Evolutionary conservation across 2,113 vertebrate species (phyloP).

Genomic region (Gulo gulo): DNA sequence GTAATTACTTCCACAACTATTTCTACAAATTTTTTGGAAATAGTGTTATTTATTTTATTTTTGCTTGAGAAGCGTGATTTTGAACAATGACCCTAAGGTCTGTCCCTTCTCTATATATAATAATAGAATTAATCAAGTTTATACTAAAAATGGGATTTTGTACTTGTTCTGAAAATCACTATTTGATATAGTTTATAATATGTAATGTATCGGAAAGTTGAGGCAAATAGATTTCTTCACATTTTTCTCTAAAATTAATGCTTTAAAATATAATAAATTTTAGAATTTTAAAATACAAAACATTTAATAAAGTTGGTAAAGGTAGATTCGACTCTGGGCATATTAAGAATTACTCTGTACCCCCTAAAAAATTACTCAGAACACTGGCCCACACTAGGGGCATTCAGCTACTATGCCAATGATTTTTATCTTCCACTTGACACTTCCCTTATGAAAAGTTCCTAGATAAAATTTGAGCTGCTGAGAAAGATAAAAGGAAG

Average conservation of each 20-base stretch:
- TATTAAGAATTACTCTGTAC: not conserved
- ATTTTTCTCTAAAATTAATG: not conserved
- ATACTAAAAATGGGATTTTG: not conserved
- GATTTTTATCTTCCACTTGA: not conserved
- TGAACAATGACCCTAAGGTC: not conserved
- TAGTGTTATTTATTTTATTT: not conserved
- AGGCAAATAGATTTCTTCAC: not conserved
- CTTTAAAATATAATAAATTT: not conserved
- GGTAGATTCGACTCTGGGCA: not conserved
- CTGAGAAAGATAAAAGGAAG: not conserved
- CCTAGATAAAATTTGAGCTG: not conserved
- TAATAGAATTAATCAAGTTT: not conserved
- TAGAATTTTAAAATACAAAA: not conserved
- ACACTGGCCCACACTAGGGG: not conserved
- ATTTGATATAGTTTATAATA: not conserved
- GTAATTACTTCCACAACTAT: not conserved
- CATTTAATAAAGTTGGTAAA: not conserved
- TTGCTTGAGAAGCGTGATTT: not conserved
- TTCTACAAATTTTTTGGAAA: slow-evolving; percentile 4
- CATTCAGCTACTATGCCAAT: not conserved
- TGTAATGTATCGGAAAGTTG: not conserved
- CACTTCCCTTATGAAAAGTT: not conserved
- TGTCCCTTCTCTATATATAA: not conserved
- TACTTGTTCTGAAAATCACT: not conserved
- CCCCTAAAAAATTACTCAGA: not conserved